Percentiles rank a stretch among this genome's conserved stretches.
These are phyloP conservation scores for Pagrus major DNA, from an alignment of 2,113 vertebrate species.

Conservation along the genomic window DNA sequence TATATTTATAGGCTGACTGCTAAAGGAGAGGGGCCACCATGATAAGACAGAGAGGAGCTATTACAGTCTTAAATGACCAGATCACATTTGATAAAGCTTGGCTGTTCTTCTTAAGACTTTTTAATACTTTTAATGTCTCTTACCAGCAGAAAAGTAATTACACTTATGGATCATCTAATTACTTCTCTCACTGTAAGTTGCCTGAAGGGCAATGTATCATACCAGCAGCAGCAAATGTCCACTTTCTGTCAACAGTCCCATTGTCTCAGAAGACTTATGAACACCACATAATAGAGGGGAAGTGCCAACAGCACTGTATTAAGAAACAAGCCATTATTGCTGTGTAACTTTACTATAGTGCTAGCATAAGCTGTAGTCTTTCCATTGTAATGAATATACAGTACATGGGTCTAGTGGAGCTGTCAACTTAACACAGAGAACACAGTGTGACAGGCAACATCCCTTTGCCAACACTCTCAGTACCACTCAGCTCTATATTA, in stretches of 20 bases:
- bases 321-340: slow-evolving; percentile 23
- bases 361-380: slow-evolving; percentile 21
- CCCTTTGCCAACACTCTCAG: slow-evolving; percentile 54
- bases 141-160: slow-evolving; percentile 20
- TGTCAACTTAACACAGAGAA: slow-evolving; percentile 61
- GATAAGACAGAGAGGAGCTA: not conserved
- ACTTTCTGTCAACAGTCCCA: slow-evolving; percentile 13
- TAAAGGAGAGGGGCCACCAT: not conserved
- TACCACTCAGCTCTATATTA: slow-evolving; percentile 57
- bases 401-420: slow-evolving; percentile 31
- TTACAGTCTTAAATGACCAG: not conserved
- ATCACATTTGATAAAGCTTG: slow-evolving; percentile 14
- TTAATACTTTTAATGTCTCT: slow-evolving; percentile 18
- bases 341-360: not conserved
- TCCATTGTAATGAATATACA: slow-evolving; percentile 57
- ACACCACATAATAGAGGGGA: not conserved
- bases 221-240: slow-evolving; percentile 40
- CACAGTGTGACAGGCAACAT: slow-evolving; percentile 52
- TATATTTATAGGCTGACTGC: not conserved
- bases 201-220: slow-evolving; percentile 6
- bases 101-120: slow-evolving; percentile 12
- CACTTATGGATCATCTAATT: slow-evolving; percentile 29
- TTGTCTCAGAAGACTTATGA: slow-evolving; percentile 25
- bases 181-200: slow-evolving; percentile 1
- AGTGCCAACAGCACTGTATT: not conserved